A percentile compares a stretch with the other conserved stretches of the same genome.
Evolutionary conservation across 2,888 invertebrate species (phyloP).

Genomic region (Autographa gamma): DNA sequence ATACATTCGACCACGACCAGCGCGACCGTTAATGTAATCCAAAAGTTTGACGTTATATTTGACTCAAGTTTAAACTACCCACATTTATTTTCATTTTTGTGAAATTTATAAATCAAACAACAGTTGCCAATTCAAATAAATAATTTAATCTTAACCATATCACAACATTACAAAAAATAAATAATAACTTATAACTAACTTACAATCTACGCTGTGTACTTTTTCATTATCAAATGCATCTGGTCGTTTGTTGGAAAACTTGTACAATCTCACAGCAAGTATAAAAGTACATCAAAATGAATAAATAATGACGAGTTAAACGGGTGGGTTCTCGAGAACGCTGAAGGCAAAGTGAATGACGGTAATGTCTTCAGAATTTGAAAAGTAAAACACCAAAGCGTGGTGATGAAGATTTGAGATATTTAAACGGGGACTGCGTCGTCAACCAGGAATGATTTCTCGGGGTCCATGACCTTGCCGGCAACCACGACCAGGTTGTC

Average conservation of each 20-base stretch:
- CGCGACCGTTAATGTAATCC: slow-evolving; percentile 64
- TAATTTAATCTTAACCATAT: slow-evolving; percentile 81
- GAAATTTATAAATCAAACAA: slow-evolving; percentile 35
- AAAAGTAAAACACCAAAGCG: slow-evolving; percentile 41
- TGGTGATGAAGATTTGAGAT: slow-evolving; percentile 18
- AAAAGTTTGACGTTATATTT: slow-evolving; percentile 20
- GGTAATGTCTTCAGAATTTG: slow-evolving; percentile 36
- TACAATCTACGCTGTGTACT: slow-evolving; percentile 86
- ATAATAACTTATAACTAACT: slow-evolving; percentile 75
- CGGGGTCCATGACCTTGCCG: slow-evolving; percentile 89
- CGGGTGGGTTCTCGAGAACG: slow-evolving; percentile 53
- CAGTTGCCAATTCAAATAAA: slow-evolving; percentile 68
- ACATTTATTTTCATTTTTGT: not conserved
- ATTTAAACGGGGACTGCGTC: slow-evolving; percentile 47
- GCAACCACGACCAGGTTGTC: slow-evolving; percentile 89
- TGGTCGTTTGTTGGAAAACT: slow-evolving; percentile 70
- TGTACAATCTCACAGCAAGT: slow-evolving; percentile 66
- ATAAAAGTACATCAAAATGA: slow-evolving; percentile 52
- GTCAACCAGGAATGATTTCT: slow-evolving; percentile 54
- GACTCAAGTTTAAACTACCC: not conserved
- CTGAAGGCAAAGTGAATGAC: slow-evolving; percentile 24
- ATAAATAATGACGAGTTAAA: slow-evolving; percentile 50
- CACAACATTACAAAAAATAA: slow-evolving; percentile 80
- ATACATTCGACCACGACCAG: slow-evolving; percentile 70
- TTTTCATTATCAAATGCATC: slow-evolving; percentile 89